phyloP scores from a whole-genome alignment of 2,797 vertebrate species.

The Acrossocheilus wenchowensis region DNA sequence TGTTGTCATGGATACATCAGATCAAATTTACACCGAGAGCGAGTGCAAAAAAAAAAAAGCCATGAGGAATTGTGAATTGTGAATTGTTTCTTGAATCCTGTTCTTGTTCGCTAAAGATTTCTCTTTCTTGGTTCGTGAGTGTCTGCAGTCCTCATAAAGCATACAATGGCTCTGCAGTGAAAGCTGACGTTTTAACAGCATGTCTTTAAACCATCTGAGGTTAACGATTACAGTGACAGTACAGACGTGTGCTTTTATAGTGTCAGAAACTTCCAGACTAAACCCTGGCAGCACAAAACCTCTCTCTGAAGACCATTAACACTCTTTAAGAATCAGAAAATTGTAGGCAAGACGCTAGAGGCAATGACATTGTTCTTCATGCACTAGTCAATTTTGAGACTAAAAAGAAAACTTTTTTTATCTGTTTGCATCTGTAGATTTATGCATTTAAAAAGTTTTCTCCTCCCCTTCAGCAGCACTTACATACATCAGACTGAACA shows the following conservation, averaged over 20 bases:
- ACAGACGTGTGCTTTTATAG: slow-evolving; percentile 4
- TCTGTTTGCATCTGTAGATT: neutral
- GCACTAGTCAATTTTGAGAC: neutral
- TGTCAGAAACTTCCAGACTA: neutral
- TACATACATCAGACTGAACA: neutral
- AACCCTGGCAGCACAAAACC: neutral
- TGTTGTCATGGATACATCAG: slow-evolving; percentile 35
- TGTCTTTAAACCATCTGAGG: neutral
- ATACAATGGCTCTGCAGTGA: neutral
- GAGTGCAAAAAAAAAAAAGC: neutral
- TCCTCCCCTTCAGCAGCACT: neutral
- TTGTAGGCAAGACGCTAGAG: neutral
- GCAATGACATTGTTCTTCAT: neutral
- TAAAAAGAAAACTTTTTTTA: neutral
- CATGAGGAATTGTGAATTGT: neutral
- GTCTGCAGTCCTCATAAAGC: slow-evolving; percentile 16
- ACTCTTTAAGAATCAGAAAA: neutral
- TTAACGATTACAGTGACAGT: neutral
- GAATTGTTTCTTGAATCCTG: slow-evolving; percentile 16
- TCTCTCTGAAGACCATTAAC: neutral
- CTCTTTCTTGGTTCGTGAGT: neutral
- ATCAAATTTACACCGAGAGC: neutral
- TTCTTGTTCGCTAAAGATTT: slow-evolving; percentile 2
- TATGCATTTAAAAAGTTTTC: neutral
- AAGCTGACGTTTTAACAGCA: slow-evolving; percentile 11